Conservation (phyloP, 2,797 vertebrate species). For the Denticeps clupeoides region DNA sequence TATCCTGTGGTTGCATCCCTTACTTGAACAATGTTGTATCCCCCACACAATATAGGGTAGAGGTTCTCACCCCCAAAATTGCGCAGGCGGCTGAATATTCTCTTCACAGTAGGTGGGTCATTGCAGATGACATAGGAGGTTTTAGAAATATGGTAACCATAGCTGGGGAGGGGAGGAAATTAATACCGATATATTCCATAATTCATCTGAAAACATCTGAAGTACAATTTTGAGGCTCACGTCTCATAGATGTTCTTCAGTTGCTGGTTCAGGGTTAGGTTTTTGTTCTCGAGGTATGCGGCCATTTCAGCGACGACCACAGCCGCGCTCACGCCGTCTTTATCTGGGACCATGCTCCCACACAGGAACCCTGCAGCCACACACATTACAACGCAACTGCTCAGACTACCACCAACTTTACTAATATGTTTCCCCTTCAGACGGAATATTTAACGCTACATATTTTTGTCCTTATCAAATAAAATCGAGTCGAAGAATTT, state of each 20-base stretch:
- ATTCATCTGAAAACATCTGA: no score
- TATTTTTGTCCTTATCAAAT: not conserved
- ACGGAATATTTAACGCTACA: not conserved
- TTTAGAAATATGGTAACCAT: conserved; percentile 79
- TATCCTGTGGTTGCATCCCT: conserved; percentile 82
- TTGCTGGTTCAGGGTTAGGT: conserved; percentile 65
- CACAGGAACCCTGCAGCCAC: conserved; percentile 95
- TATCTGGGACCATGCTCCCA: conserved; percentile 76
- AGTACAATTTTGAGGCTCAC: conserved; percentile 44
- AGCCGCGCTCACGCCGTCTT: conserved; percentile 87
- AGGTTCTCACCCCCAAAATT: conserved; percentile 59
- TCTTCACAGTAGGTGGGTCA: conserved; percentile 69
- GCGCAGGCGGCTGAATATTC: conserved; percentile 75
- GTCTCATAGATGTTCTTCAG: conserved; percentile 71
- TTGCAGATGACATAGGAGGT: conserved; percentile 88
- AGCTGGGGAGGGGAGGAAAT: no score
- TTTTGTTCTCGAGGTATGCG: conserved; percentile 62
- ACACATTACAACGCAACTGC: no score
- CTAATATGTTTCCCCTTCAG: not conserved
- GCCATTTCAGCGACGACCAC: conserved; percentile 86
- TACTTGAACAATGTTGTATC: conserved; percentile 58
- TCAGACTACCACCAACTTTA: no score
- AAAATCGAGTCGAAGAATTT: not conserved
- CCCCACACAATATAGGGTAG: conserved; percentile 71
- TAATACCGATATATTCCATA: not conserved